These are phyloP conservation scores for Micronycteris hirsuta DNA, from an alignment of 2,113 vertebrate species.

Conservation along the genomic window DNA sequence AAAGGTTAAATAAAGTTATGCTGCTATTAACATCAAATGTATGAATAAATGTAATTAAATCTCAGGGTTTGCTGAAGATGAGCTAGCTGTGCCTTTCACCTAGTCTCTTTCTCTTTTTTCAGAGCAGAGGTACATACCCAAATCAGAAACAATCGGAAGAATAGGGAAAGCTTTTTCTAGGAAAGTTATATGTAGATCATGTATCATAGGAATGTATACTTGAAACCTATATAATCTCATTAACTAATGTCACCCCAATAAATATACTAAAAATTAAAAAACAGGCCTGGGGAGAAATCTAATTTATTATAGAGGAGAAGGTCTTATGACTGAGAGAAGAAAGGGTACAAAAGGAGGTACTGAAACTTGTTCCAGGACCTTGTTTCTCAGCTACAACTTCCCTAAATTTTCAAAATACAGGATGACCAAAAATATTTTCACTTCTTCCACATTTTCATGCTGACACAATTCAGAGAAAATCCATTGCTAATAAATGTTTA, in stretches of 20 bases:
- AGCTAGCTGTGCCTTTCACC: not conserved
- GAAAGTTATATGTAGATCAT: not conserved
- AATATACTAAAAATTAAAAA: not conserved
- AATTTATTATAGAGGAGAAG: not conserved
- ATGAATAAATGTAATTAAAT: not conserved
- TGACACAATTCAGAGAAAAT: not conserved
- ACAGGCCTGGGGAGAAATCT: not conserved
- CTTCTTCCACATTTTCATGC: not conserved
- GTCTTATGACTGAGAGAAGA: not conserved
- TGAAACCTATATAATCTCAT: not conserved
- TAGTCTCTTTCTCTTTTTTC: not conserved
- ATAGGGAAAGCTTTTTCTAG: not conserved
- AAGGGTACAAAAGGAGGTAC: not conserved
- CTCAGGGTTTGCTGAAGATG: not conserved
- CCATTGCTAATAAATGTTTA: not conserved
- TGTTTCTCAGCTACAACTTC: not conserved
- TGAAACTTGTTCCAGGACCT: not conserved
- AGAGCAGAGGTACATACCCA: not conserved
- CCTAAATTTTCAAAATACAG: not conserved
- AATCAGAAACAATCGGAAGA: not conserved
- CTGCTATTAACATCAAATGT: not conserved
- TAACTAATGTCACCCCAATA: not conserved
- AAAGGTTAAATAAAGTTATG: not conserved
- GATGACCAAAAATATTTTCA: not conserved
- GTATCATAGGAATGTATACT: not conserved